Evolutionary conservation across 2,888 invertebrate genomes (phyloP), one percentile per base, ranked within the genome.

Genomic region (Glaucopsyche alexis): DNA sequence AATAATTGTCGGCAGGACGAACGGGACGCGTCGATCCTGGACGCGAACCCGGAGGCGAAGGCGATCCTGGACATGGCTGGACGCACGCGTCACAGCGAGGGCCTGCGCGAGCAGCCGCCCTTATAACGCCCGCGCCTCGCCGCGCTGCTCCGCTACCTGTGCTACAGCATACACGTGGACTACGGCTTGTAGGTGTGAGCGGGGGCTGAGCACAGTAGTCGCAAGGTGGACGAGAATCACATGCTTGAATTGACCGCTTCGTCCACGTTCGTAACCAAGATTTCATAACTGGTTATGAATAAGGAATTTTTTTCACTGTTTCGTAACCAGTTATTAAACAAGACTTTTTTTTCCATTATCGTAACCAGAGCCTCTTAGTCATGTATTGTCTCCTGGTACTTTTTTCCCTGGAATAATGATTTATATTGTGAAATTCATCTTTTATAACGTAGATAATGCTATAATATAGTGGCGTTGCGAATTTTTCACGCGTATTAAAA

Each of bases 31-130:
- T 97, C 97, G 75, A 90, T 97, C 0, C 83, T 97, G 76, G 97
- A 97, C 84, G 92, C 94, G 60, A 96, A 98, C 84, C 92, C 95
- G 0, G 96, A 97, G 79, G 96, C 96, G 16, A 96, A 96, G 82
- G 97, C 97, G 0, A 94, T 99, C 83, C 87, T 99, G 69, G 96
- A 98, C 81, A 93, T 99, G 91, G 94, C 97, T 1, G 98, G 98
- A 1, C 95, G 95, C 78, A 94, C 95, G 75, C 94, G 96, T 80
- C 96, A 97, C 86, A 98, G 98, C 83, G 98, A 98, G 66, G 98
- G 97, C 0, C 86, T 97, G n/a, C 91, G 96, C 75, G 96, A 95
- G 75, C 88, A 87, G 0, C 87, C 87, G 49, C 87, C 89, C 0
- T 84, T 90, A 83, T 90, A 89, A 86, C 83, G 72, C 29, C 29